Conservation (phyloP, 2,888 invertebrate genomes). For the Papilio elwesi region DNA sequence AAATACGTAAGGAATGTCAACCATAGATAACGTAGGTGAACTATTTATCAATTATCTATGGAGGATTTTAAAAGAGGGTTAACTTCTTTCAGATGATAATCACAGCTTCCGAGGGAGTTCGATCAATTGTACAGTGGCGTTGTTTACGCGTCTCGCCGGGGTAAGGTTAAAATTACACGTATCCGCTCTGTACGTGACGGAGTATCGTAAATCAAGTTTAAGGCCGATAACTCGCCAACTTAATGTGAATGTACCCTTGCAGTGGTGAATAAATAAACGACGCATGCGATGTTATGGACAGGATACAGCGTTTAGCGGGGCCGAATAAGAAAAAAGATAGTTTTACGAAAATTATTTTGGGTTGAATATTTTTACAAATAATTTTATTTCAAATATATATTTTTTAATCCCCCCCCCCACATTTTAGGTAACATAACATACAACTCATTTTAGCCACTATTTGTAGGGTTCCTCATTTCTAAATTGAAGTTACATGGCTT, state of each 20-base stretch:
- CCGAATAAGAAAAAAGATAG: not conserved
- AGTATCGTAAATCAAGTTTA: slow-evolving; percentile 54
- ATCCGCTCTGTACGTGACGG: slow-evolving; percentile 49
- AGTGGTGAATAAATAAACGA: slow-evolving; percentile 38
- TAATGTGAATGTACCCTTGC: slow-evolving; percentile 42
- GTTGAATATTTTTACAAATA: too few relatives aligned
- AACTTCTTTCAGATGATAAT: not conserved
- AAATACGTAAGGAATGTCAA: too few relatives aligned
- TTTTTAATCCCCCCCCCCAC: too few relatives aligned
- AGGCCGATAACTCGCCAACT: slow-evolving; percentile 44
- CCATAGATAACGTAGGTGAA: too few relatives aligned
- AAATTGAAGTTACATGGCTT: too few relatives aligned
- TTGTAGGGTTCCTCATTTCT: too few relatives aligned
- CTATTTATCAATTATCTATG: too few relatives aligned
- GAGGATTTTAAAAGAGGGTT: too few relatives aligned
- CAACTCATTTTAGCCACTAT: too few relatives aligned
- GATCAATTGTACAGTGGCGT: not conserved
- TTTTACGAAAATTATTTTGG: not conserved
- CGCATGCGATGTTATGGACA: not conserved
- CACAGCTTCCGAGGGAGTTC: not conserved
- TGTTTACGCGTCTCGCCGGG: slow-evolving; percentile 56
- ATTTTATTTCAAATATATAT: too few relatives aligned
- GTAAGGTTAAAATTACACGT: slow-evolving; percentile 56
- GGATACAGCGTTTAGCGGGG: not conserved
- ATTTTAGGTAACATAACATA: too few relatives aligned